Conservation (phyloP, 1,140 invertebrate genomes). For the Drosophila miranda region DNA sequence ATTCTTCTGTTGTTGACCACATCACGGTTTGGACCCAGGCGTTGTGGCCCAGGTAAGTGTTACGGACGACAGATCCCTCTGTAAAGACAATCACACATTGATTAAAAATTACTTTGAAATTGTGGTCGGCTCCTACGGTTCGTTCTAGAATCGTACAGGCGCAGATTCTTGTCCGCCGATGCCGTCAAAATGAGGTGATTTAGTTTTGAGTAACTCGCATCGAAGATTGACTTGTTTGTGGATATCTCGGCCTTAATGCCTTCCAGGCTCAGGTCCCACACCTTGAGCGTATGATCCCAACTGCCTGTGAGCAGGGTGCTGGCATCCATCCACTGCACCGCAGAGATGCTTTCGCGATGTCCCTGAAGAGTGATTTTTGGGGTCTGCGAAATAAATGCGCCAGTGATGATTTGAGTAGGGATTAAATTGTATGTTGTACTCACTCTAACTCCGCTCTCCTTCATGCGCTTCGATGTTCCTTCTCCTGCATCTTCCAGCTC, state of each 20-base stretch:
- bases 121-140: slow-evolving; percentile 85
- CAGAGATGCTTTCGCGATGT: slow-evolving; percentile 95
- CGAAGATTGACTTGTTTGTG: slow-evolving; percentile 95
- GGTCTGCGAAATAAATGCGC: slow-evolving; percentile 84
- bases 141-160: slow-evolving; percentile 95
- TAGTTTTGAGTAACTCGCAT: slow-evolving; percentile 91
- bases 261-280: slow-evolving; percentile 96
- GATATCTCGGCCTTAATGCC: slow-evolving; percentile 91
- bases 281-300: slow-evolving; percentile 97
- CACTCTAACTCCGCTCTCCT: slow-evolving; percentile 84
- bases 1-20: slow-evolving; percentile 93
- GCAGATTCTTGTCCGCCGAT: slow-evolving; percentile 94
- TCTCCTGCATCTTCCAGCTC: slow-evolving; percentile 82
- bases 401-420: not conserved
- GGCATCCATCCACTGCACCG: slow-evolving; percentile 91
- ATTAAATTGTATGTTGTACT: slow-evolving; percentile 23
- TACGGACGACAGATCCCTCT: slow-evolving; percentile 94
- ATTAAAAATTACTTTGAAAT: not conserved
- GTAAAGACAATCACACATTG: slow-evolving; percentile 18
- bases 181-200: slow-evolving; percentile 90
- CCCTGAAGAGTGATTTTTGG: slow-evolving; percentile 94
- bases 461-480: slow-evolving; percentile 68
- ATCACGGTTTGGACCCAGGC: slow-evolving; percentile 95
- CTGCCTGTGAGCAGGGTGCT: slow-evolving; percentile 90
- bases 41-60: slow-evolving; percentile 93